Percentiles rank a stretch among this genome's conserved stretches.
phyloP scores from a whole-genome alignment of 1,140 invertebrate genomes.

The Hydropsyche tenuis region DNA sequence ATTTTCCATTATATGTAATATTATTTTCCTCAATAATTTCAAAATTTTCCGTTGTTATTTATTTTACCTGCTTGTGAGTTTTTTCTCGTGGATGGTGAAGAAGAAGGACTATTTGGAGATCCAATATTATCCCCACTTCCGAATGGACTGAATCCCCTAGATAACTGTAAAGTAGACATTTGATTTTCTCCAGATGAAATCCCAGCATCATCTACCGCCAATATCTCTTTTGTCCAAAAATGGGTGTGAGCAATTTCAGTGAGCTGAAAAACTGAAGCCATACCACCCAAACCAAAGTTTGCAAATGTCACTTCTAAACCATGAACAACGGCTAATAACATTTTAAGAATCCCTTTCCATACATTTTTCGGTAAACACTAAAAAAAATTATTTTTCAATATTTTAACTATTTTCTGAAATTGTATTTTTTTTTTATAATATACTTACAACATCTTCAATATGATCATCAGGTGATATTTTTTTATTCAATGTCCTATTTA shows the following conservation, averaged over 20 bases:
- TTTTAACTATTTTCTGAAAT: constrained; percentile 24
- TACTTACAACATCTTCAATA: constrained; percentile 94
- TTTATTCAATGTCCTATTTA: constrained; percentile 92
- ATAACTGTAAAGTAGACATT: constrained; percentile 42
- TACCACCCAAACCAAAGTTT: constrained; percentile 94
- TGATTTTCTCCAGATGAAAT: constrained; percentile 36
- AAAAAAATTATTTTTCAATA: constrained; percentile 47
- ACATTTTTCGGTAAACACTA: constrained; percentile 87
- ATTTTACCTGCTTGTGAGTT: constrained; percentile 59
- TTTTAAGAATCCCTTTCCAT: constrained; percentile 97
- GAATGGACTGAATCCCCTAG: constrained; percentile 73
- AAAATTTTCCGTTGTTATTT: not conserved
- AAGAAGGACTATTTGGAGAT: constrained; percentile 61
- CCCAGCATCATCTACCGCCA: constrained; percentile 44
- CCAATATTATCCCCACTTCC: constrained; percentile 79
- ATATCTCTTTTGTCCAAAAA: constrained; percentile 90
- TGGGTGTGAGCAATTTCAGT: constrained; percentile 98
- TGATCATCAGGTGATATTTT: constrained; percentile 96
- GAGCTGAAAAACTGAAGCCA: constrained; percentile 96
- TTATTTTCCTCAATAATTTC: not conserved
- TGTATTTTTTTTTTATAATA: not conserved
- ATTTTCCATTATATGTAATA: not conserved
- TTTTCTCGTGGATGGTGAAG: constrained; percentile 59
- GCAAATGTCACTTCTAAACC: constrained; percentile 92
- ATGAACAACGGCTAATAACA: constrained; percentile 85